phyloP scores from a whole-genome alignment of 2,797 vertebrate genomes.

The Microhierax caerulescens region DNA sequence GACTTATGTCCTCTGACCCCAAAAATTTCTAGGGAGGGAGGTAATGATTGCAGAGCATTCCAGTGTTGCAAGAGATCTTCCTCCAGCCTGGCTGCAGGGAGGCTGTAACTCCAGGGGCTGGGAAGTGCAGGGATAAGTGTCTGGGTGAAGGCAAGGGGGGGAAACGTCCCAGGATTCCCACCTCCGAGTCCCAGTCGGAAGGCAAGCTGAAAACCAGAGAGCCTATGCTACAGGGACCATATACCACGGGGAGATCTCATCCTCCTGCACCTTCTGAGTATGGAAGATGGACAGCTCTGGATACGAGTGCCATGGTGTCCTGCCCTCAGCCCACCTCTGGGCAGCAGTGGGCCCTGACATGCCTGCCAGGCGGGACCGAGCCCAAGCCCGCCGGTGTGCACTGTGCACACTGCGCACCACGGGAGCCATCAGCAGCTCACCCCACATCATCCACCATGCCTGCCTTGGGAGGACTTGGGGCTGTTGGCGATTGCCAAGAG shows the following conservation, averaged over 20 bases:
- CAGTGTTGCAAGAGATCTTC: slow-evolving; percentile 62
- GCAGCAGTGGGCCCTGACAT: fast-evolving
- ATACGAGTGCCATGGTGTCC: neutral
- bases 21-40: slow-evolving; percentile 58
- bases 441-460: neutral
- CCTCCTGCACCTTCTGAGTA: neutral
- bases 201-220: neutral
- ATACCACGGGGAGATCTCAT: fast-evolving
- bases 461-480: neutral
- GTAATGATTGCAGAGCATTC: slow-evolving; percentile 61
- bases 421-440: neutral
- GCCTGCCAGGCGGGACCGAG: neutral
- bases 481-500: neutral
- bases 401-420: fast-evolving
- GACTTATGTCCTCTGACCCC: slow-evolving; percentile 60
- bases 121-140: neutral
- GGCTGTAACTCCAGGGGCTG: neutral
- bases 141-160: neutral
- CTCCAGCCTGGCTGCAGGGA: neutral
- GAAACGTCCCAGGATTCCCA: neutral
- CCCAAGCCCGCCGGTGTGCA: fast-evolving
- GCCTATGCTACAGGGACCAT: neutral
- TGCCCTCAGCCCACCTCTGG: neutral
- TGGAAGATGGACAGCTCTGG: neutral
- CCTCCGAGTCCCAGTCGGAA: neutral